These are phyloP conservation scores for Solea senegalensis DNA, from an alignment of 2,113 vertebrate species.

Conservation along the genomic window DNA sequence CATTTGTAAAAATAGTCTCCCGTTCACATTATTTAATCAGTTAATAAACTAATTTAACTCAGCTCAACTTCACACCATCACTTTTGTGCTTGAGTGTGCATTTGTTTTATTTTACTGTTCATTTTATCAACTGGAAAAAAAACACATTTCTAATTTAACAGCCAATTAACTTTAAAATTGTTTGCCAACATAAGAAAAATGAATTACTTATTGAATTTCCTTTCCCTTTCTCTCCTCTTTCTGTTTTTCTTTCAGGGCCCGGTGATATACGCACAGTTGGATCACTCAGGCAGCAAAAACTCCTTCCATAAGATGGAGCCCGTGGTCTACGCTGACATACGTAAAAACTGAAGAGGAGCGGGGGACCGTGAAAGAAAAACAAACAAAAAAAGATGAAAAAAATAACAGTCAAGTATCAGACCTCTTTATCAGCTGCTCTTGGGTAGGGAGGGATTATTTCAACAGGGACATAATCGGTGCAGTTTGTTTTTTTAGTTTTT, in stretches of 20 bases:
- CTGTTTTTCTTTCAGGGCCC: slow-evolving; percentile 84
- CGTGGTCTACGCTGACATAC: slow-evolving; percentile 95
- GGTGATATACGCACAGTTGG: slow-evolving; percentile 96
- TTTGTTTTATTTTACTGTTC: no score
- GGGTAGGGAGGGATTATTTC: slow-evolving; percentile 56
- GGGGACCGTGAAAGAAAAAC: slow-evolving; percentile 29
- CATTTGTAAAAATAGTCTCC: no score
- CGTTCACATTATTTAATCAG: no score
- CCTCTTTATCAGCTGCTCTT: slow-evolving; percentile 68
- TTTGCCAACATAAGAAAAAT: no score
- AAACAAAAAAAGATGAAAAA: neutral
- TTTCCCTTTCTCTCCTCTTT: neutral
- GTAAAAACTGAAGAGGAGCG: slow-evolving; percentile 85
- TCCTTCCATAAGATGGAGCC: slow-evolving; percentile 95
- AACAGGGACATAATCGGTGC: slow-evolving; percentile 60
- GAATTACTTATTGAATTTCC: neutral
- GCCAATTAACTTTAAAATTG: no score
- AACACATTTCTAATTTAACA: no score
- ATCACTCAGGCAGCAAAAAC: slow-evolving; percentile 92
- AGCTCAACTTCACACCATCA: neutral
- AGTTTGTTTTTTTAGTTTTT: slow-evolving; percentile 18
- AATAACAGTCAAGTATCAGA: slow-evolving; percentile 60
- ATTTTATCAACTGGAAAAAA: no score
- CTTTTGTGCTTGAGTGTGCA: neutral
- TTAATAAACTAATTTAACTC: neutral